These are phyloP conservation scores for Echeneis naucrates DNA, from an alignment of 2,797 vertebrate genomes.

Conservation along the genomic window DNA sequence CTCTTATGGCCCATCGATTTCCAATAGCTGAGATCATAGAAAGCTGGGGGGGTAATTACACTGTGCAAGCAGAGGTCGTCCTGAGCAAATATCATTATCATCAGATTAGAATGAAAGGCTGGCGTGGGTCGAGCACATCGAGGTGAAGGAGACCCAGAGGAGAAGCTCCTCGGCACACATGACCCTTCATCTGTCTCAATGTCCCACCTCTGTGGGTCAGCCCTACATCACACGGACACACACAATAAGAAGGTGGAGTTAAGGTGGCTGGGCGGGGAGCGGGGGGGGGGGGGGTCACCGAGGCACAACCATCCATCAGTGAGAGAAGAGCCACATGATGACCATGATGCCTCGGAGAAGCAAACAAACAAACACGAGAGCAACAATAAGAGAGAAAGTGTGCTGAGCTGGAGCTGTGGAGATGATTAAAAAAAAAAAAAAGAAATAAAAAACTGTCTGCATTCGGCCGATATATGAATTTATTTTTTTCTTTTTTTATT, in stretches of 20 bases:
- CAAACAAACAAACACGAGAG: conserved; percentile 57
- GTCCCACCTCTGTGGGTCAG: conserved; percentile 69
- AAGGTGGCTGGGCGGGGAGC: conserved; percentile 20
- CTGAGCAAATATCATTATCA: conserved; percentile 87
- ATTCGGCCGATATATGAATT: neutral
- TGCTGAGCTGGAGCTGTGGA: conserved; percentile 1
- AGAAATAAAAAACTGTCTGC: no score
- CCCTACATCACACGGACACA: conserved; percentile 71
- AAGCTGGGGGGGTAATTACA: conserved; percentile 84
- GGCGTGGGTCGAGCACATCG: conserved; percentile 52
- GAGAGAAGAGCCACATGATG: conserved; percentile 69
- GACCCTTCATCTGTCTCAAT: conserved; percentile 77
- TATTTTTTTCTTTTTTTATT: neutral
- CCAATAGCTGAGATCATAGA: conserved; percentile 84
- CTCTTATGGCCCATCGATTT: conserved; percentile 86
- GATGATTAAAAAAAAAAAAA: no score
- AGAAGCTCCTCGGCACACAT: conserved; percentile 58
- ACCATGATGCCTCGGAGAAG: conserved; percentile 58
- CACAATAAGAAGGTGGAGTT: conserved; percentile 31
- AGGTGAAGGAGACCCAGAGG: conserved; percentile 78
- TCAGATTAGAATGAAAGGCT: conserved; percentile 85
- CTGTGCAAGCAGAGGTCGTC: conserved; percentile 84
- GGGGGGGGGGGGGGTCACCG: conserved; percentile 34
- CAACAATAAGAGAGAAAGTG: conserved; percentile 5
- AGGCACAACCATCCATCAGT: conserved; percentile 70